Evolutionary conservation across 2,888 invertebrate genomes (phyloP), one percentile per base, ranked within the genome.

Genomic region (Galerucella nymphaeae): DNA sequence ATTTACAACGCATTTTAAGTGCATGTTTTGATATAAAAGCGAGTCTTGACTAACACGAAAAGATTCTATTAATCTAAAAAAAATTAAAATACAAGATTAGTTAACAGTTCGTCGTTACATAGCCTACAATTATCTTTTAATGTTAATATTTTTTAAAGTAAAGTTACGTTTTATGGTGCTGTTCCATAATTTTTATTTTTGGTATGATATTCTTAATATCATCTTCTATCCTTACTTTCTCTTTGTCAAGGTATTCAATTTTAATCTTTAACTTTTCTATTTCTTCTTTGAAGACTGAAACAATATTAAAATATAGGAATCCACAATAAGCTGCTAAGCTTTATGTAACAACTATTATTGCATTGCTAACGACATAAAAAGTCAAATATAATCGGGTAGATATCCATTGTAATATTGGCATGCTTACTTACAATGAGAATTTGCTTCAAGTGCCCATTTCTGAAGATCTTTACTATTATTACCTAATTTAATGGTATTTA

Each of bases 401-500:
- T 4, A 30, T 30, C 23, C 23, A 30, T 30, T 30, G 23, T 30
- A 30, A 30, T 30, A 3, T 30, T 30, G 23, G 23, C 23, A 67
- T 20, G 16, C 48, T 20, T 38, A 75, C 76, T 74, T 69, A 76
- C 76, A 68, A 64, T 70, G 61, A 66, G 64, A 59, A 30, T 63
- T 45, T 67, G 71, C 72, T 65, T 74, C 69, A 5, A 58, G 58
- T 66, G 68, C 63, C 76, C 76, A 76, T 45, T 74, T 63, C 48
- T 68, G 42, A 67, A 63, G 61, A 66, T 74, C 66, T n/a, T 72
- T 74, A 69, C 66, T 66, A 53, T 61, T 70, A 48, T 74, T 68
- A 20, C 72, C 65, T 30, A 58, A 59, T 65, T 70, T 72, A n/a
- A 74, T 66, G 9, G 64, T 72, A 67, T 74, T 74, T n/a, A 76